Evolutionary conservation across 2,113 vertebrate species (phyloP), one percentile per base, ranked within the genome.

Genomic region (Oplegnathus fasciatus): DNA sequence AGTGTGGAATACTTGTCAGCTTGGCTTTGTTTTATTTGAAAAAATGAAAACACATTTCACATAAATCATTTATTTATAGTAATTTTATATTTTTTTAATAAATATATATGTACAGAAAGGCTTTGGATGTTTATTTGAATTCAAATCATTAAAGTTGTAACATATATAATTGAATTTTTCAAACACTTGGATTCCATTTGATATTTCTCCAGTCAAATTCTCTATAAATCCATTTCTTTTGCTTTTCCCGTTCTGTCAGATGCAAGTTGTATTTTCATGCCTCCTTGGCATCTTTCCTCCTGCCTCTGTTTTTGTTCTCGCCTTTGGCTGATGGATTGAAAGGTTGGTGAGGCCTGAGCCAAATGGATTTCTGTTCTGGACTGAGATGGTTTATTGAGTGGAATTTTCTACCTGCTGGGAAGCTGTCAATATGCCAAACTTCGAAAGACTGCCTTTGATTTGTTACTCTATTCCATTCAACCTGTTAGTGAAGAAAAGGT

Each of bases 321-420:
- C 73, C 80, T 67, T 48, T 30, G 80, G 80, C 82, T 88, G 87
- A 91, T 44, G 55, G 80, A 91, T 79, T 87, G 89, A 90, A 85
- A 83, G 83, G 88, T 67, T 88, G 84, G n/a, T 46, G 86, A 85
- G 74, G 72, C 57, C 69, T 67, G 81, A 88, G 80, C 86, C 84
- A 64, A 86, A 91, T 85, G 75, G 87, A 88, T 91, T 93, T 86
- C 79, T 88, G 78, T 76, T 88, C 86, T 73, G 67, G 71, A 67
- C 78, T 24, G 48, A 86, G 83, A 88, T 86, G 85, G 61, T 90
- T 87, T 89, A 90, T 92, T 64, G 92, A 91, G 86, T 76, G 60
- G 68, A 80, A 62, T 86, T 76, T 80, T 90, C 80, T 84, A 80
- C 91, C 91, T 87, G 87, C 92, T 91, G 91, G 85, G 88, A 90